Evolutionary conservation across 92 coral and sea anemone species (phyloP).

Genomic region (Desmophyllum pertusum): DNA sequence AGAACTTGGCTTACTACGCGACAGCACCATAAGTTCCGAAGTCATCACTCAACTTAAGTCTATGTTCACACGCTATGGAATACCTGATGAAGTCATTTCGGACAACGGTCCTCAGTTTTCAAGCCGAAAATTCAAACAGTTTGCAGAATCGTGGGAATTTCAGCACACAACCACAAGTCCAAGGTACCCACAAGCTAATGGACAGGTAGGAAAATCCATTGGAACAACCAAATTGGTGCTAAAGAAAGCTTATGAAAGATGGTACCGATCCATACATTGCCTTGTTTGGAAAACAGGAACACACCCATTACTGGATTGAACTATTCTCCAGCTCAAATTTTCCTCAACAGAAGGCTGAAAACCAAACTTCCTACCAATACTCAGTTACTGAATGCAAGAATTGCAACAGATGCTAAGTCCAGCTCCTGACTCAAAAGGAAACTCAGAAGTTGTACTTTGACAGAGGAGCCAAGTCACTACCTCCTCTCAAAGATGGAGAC

Average conservation of each 20-base stretch:
- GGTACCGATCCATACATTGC: neutral
- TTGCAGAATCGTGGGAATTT: no score
- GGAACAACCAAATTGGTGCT: neutral
- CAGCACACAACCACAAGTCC: conserved; percentile 9
- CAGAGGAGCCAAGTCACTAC: neutral
- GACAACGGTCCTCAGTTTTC: no score
- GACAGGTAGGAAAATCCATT: neutral
- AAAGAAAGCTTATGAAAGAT: neutral
- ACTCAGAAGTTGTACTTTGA: neutral
- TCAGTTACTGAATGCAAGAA: no score
- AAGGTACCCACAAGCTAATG: conserved; percentile 1
- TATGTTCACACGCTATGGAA: no score
- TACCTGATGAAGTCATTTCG: no score
- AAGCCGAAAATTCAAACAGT: no score
- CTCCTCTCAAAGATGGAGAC: neutral
- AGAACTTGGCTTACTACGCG: conserved; percentile 1
- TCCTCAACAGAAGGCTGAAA: no score
- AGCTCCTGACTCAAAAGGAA: no score
- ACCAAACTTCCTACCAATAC: no score
- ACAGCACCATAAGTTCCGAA: neutral
- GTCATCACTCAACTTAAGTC: no score
- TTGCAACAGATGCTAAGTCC: no score
- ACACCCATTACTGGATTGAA: neutral
- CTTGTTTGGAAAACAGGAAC: neutral
- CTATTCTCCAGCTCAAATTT: neutral